These are phyloP conservation scores for Pogonognathellus flavescens DNA, from an alignment of 1,140 invertebrate species.

Conservation along the genomic window DNA sequence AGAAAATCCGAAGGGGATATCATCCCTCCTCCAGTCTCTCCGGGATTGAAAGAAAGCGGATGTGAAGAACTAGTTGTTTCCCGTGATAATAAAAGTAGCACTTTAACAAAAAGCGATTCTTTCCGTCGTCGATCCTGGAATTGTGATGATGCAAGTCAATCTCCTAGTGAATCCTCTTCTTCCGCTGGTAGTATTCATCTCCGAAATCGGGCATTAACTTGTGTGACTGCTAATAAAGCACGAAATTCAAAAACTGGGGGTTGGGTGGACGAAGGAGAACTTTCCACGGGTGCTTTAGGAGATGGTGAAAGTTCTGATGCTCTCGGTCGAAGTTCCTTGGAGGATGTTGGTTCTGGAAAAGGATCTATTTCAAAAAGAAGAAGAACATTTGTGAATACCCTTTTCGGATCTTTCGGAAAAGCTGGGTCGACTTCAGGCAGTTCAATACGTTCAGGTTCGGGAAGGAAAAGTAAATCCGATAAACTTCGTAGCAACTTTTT, in stretches of 20 bases:
- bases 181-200: background rate
- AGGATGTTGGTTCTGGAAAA: slow-evolving; percentile 51
- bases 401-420: slow-evolving; percentile 68
- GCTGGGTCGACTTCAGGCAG: slow-evolving; percentile 49
- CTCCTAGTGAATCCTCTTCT: slow-evolving; percentile 60
- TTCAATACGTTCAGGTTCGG: background rate
- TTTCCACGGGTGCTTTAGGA: slow-evolving; percentile 67
- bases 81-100: background rate
- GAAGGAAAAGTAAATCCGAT: background rate
- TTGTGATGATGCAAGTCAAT: slow-evolving; percentile 52
- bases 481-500: slow-evolving; percentile 52
- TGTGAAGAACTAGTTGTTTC: background rate
- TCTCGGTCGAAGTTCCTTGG: slow-evolving; percentile 49
- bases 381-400: slow-evolving; percentile 57
- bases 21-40: slow-evolving; percentile 7
- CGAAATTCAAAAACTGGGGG: background rate
- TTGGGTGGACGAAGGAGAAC: slow-evolving; percentile 68
- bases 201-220: background rate
- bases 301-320: slow-evolving; percentile 68
- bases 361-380: slow-evolving; percentile 54
- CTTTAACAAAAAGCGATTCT: slow-evolving; percentile 21
- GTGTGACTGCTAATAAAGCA: background rate
- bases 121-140: slow-evolving; percentile 64
- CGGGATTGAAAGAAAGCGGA: background rate
- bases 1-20: background rate